Base-by-base conservation (phyloP, 2,113 vertebrate species). In the Alectura lathami region DNA sequence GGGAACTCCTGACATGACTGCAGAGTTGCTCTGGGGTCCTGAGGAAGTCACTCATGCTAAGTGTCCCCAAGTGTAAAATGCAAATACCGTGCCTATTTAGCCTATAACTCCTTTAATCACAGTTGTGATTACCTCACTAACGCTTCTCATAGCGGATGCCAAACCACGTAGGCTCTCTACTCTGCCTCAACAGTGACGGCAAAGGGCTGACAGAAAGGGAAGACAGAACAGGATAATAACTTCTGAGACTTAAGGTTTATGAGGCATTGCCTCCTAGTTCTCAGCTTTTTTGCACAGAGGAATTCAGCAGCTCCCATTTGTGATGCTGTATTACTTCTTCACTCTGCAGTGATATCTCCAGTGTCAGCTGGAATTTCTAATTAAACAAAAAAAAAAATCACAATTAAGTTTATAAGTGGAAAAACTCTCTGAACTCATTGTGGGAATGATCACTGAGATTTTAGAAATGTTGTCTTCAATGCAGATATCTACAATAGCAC, bases 151-250 rank as follows among this genome's bases (percentile, higher is more conserved):
- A 42, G 17, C 70, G 22, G 24, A 50, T 14, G 22, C 13, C 50
- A 66, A 57, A 16, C 15, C 48, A 29, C 0, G 0, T 23, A 3
- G 0, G 26, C 13, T 56, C 51, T 63, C 4, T 26, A 30, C 20
- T 38, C 24, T 17, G 14, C 34, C 36, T 30, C 26, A 45, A 17
- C 40, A 83, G 24, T 0, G 0, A 48, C 21, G 56, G 54, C 0
- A 6, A 70, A 79, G 29, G 60, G 47, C 56, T 48, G 18, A n/a
- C 48, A 83, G 16, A 42, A 78, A 75, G 6, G 40, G 34, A 76
- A 83, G 48, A 66, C 64, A 60, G 13, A 87, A 56, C 1, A 1
- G 29, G 16, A 7, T 36, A 38, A 17, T 17, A 78, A 76, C 30
- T 60, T 68, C 6, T 5, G 43, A 67, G 51, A 54, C 34, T 68